Evolutionary conservation across 2,113 vertebrate genomes (phyloP), one percentile per base, ranked within the genome.

Genomic region (Corythoichthys haematopterus): DNA sequence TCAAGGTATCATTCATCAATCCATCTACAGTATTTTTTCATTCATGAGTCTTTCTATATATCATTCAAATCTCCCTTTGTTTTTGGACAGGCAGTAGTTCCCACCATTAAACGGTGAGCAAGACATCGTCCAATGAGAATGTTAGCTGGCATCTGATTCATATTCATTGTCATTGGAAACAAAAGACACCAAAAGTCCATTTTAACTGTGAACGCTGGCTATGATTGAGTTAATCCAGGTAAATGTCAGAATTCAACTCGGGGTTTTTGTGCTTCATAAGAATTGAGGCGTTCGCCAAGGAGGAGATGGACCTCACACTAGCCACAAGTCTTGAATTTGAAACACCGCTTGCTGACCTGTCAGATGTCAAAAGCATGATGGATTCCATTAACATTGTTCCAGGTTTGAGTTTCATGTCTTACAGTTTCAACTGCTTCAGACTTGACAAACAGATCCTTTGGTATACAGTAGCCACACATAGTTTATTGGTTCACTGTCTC

Each of bases 291-390:
- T 94, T 94, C 81, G 85, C 94, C 64, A 92, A 91, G 78, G 90
- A 90, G 2, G 86, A 96, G 40, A 69, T 90, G 14, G 87, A 94
- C 9, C 87, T 94, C 74, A 88, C 90, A 0, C 80, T 99, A 77
- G 85, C 92, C 0, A 86, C 92, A 0, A 59, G 76, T 65, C 85
- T 93, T 43, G 92, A 94, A 28, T 94, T 97, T 68, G 88, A 91
- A 84, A 91, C 92, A 1, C 84, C 90, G 0, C 81, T 82, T 6
- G 83, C 93, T 66, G 93, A 98, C 84, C 85, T 95, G 81, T 93
- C 95, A 1, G 94, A 94, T 4, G 93, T 96, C 78, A 94, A 94
- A 81, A 90, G 93, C 77, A 91, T 96, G 84, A 94, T 99, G 93
- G 93, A 94, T 45, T 93, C 95, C 35, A 92, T 98, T 73, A 94